Evolutionary conservation across 1,140 invertebrate genomes (phyloP), one percentile per base, ranked within the genome.

Genomic region (Anastrepha ludens): DNA sequence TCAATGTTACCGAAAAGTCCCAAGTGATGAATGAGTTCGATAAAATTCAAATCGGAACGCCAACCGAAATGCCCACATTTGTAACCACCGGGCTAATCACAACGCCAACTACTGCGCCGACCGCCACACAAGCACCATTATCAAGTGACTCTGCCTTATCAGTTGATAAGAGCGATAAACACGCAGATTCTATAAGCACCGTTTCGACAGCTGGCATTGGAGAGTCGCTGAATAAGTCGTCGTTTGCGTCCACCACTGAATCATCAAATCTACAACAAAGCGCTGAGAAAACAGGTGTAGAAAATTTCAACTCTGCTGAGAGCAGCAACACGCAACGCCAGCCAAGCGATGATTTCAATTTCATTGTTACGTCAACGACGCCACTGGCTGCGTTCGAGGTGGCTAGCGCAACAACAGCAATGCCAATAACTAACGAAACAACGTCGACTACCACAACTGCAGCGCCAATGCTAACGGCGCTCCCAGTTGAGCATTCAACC

Each of bases 371-470:
- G 74, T 81, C 74, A 55, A 81, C 74, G 74, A 81, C 74, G 47
- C 47, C 74, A 29, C 3, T 55, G 74, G 8, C 17, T 9, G 1
- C 20, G 20, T n/a, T 55, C 15, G 47, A 50, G 11, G 74, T 20
- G 88, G 87, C 89, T 88, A 64, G 55, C 41, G 8, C 86, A 20
- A 87, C 74, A 62, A 74, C 70, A n/a, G 15, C 67, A 70, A 29
- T 81, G 9, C 7, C 74, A 81, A 50, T 47, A 47, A 17, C 2
- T 13, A 17, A 74, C 47, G 44, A 44, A 74, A 47, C 70, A 17
- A 74, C 70, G 15, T 4, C 70, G 59, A 85, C 55, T 8, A 60
- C 81, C 2, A 59, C 29, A 86, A 39, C 58, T 3, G 17, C 85
- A 8, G 9, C 85, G n/a, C 17, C 55, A 85, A 39, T 85, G 44